Evolutionary conservation across 1,140 invertebrate genomes (phyloP), one percentile per base, ranked within the genome.

Genomic region (Druon quercuslanigerum): DNA sequence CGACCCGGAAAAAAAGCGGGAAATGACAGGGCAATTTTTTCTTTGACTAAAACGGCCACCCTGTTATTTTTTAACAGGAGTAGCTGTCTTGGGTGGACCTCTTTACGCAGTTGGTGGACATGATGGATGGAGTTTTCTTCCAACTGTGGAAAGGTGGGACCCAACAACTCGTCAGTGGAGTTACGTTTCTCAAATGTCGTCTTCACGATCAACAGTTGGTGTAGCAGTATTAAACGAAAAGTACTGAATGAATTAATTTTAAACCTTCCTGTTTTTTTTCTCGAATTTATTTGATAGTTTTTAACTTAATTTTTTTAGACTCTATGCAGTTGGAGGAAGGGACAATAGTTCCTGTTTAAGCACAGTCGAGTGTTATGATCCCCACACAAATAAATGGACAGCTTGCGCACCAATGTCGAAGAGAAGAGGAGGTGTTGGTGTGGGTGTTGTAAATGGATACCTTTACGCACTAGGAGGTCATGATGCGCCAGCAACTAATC

Each of bases 21-120:
- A n/a, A n/a, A n/a, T n/a, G n/a, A n/a, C n/a, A n/a, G n/a, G n/a
- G n/a, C n/a, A 25, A 25, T 25, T 25, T 25, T 25, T 25, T 25
- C 20, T 25, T 2, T 25, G 3, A 25, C 1, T 2, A 25, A 25
- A 25, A 25, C 20, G 20, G 20, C 20, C 20, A 25, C 20, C 20
- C 20, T 25, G 3, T 12, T 13, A 50, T 71, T 73, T 54, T 25
- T 51, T 83, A 78, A 51, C 79, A 94, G 97, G 97, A 51, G 96
- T 99, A 33, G 97, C 96, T 4, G 95, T 98, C 12, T 91, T 99
- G 51, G 93, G 94, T 76, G 96, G 96, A 0, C 96, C 97, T 1
- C 93, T 99, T 60, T 99, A 99, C 92, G 97, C 97, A 8, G 96
- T 99, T 11, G 98, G 97, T 40, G 98, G 97, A 16, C 97, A 99